A percentile compares a stretch with the other conserved stretches of the same genome.
Evolutionary conservation across 2,888 invertebrate genomes (phyloP).

Genomic region (Melanophora roralis): DNA sequence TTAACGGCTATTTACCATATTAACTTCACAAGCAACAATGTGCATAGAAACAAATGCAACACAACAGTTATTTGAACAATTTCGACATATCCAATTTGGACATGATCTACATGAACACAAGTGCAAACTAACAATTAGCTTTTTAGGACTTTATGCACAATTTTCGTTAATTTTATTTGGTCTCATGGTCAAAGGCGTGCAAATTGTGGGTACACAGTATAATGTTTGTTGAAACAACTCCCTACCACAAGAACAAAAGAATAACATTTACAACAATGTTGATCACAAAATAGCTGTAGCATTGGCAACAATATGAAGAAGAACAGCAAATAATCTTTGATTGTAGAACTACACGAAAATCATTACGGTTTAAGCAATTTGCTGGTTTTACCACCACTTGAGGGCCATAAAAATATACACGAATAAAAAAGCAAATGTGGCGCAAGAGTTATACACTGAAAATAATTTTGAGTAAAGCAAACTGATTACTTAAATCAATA

Average conservation of each 20-base stretch:
- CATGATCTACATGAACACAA: slow-evolving; percentile 62
- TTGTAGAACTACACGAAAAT: slow-evolving; percentile 63
- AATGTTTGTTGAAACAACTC: slow-evolving; percentile 28
- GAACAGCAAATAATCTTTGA: slow-evolving; percentile 56
- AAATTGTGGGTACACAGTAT: slow-evolving; percentile 59
- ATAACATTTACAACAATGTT: slow-evolving; percentile 33
- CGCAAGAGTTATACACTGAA: slow-evolving; percentile 1
- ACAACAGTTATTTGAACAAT: slow-evolving; percentile 36
- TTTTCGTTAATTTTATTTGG: slow-evolving; percentile 66
- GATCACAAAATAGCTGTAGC: slow-evolving; percentile 34
- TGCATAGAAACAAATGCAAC: neutral
- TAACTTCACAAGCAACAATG: slow-evolving; percentile 4
- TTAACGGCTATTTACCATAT: neutral
- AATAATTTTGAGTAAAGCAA: neutral
- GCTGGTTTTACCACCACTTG: slow-evolving; percentile 58
- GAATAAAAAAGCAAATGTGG: slow-evolving; percentile 3
- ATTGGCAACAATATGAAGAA: slow-evolving; percentile 2
- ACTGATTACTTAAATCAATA: no score
- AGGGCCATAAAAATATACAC: slow-evolving; percentile 39
- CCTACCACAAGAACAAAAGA: neutral
- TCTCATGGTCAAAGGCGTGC: slow-evolving; percentile 66
- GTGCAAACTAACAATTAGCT: slow-evolving; percentile 63
- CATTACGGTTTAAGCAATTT: slow-evolving; percentile 66
- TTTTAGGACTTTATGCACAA: slow-evolving; percentile 63
- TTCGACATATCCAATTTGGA: slow-evolving; percentile 58